These are phyloP conservation scores for Epicauta chinensis DNA, from an alignment of 1,140 invertebrate species.

Conservation along the genomic window DNA sequence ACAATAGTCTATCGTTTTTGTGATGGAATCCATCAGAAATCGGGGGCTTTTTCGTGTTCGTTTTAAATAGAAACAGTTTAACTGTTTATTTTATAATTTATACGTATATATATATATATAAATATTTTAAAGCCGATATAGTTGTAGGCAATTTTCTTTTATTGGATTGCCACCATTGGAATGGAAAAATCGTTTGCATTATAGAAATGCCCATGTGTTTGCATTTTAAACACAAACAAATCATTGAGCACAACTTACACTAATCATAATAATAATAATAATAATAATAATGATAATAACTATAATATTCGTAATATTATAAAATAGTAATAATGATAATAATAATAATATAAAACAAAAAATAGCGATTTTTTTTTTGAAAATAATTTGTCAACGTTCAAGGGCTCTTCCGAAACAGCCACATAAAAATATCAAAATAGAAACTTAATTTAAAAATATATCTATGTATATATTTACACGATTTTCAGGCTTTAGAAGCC, in stretches of 20 bases:
- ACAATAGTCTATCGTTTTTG: conserved; percentile 29
- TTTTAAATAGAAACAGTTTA: not conserved
- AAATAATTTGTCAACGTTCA: conserved; percentile 17
- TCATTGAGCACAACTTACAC: not conserved
- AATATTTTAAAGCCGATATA: too few relatives aligned
- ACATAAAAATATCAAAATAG: conserved; percentile 31
- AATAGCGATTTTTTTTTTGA: conserved; percentile 12
- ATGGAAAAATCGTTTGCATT: not conserved
- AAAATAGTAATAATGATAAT: conserved; percentile 21
- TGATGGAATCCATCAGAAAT: too few relatives aligned
- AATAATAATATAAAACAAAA: conserved; percentile 16
- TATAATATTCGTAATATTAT: too few relatives aligned
- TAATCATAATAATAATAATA: conserved; percentile 17
- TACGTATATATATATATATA: too few relatives aligned
- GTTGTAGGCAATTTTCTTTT: not conserved
- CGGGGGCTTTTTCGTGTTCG: too few relatives aligned
- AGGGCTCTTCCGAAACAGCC: conserved; percentile 16
- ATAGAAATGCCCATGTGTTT: not conserved
- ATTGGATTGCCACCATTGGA: conserved; percentile 1
- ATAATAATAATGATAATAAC: conserved; percentile 11
- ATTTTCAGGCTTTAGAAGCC: conserved; percentile 8
- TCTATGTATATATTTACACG: not conserved
- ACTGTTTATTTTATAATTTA: not conserved
- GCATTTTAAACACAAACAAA: not conserved
- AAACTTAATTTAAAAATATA: conserved; percentile 31